Percentiles rank a stretch among this genome's conserved stretches.
These are phyloP conservation scores for Geotrypetes seraphini DNA, from an alignment of 2,797 vertebrate species.

Conservation along the genomic window DNA sequence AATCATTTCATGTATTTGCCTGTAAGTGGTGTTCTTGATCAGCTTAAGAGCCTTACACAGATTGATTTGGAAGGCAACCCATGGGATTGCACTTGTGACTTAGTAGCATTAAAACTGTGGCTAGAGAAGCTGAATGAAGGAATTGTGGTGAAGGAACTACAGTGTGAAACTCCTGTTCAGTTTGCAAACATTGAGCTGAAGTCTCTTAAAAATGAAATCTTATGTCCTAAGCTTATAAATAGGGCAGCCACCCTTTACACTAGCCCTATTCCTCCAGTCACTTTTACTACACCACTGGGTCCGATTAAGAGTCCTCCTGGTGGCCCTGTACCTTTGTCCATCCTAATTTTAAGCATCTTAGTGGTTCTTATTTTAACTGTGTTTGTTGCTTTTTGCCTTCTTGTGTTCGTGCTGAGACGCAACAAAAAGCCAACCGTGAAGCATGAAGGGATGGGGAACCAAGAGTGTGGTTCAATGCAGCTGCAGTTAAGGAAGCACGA, in stretches of 20 bases:
- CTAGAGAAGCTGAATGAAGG: conserved; percentile 86
- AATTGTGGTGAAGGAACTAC: conserved; percentile 86
- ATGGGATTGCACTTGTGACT: conserved; percentile 95
- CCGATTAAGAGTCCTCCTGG: conserved; percentile 85
- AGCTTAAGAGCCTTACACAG: conserved; percentile 83
- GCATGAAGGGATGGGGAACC: conserved; percentile 82
- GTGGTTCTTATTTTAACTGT: conserved; percentile 96
- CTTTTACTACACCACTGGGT: conserved; percentile 71
- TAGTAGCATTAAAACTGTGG: conserved; percentile 94
- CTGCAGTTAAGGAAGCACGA: conserved; percentile 81
- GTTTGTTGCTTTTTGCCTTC: conserved; percentile 94
- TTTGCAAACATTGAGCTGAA: conserved; percentile 91
- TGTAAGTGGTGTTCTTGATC: conserved; percentile 93
- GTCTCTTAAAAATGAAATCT: conserved; percentile 87
- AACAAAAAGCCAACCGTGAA: conserved; percentile 86
- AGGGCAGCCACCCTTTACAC: conserved; percentile 75
- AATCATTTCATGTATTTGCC: conserved; percentile 98
- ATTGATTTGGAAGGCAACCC: conserved; percentile 96
- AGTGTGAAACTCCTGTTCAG: conserved; percentile 86
- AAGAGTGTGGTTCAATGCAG: conserved; percentile 86
- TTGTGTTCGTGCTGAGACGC: conserved; percentile 88
- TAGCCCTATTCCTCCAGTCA: conserved; percentile 62
- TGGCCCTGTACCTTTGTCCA: conserved; percentile 90
- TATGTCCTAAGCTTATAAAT: conserved; percentile 85
- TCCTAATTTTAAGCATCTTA: conserved; percentile 95